phyloP scores from a whole-genome alignment of 2,888 invertebrate genomes.

The Micropterix aruncella region DNA sequence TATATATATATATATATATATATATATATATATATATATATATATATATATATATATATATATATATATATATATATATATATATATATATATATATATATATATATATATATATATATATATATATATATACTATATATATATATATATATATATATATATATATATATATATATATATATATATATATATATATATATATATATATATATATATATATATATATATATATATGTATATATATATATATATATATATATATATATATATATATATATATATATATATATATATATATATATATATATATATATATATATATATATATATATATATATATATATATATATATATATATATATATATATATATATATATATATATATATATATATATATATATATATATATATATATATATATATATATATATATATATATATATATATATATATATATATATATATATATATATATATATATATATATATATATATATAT shows the following conservation, averaged over 20 bases:
- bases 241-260: slow-evolving; percentile 2
- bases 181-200: background rate
- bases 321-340: too few relatives aligned
- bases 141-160: background rate
- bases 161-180: background rate
- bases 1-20: slow-evolving; percentile 2
- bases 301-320: too few relatives aligned
- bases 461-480: too few relatives aligned
- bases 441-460: too few relatives aligned
- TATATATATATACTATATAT: too few relatives aligned
- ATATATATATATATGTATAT: slow-evolving; percentile 5
- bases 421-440: too few relatives aligned
- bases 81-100: slow-evolving; percentile 1
- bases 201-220: slow-evolving; percentile 5
- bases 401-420: too few relatives aligned
- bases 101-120: background rate
- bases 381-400: too few relatives aligned
- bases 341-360: too few relatives aligned
- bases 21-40: slow-evolving; percentile 6
- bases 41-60: slow-evolving; percentile 4
- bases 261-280: slow-evolving; percentile 6
- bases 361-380: too few relatives aligned
- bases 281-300: too few relatives aligned
- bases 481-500: too few relatives aligned
- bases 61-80: background rate